A percentile compares a stretch with the other conserved stretches of the same genome.
These are phyloP conservation scores for Procambarus virginalis DNA, from an alignment of 1,140 invertebrate species.

Conservation along the genomic window DNA sequence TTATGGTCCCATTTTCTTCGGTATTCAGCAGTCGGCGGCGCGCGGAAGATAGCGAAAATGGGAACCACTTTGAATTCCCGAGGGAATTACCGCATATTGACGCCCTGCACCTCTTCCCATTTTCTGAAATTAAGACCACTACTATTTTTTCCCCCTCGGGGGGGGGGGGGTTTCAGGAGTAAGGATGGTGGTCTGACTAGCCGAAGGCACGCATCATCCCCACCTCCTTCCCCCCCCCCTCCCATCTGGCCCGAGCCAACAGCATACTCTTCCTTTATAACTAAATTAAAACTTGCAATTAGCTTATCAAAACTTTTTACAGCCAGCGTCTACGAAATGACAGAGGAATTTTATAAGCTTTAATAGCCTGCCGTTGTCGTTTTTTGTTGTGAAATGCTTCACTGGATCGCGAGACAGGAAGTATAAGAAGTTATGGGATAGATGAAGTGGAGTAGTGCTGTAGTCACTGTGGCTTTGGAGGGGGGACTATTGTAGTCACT, in stretches of 20 bases:
- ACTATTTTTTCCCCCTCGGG: neutral
- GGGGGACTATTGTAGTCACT: no score
- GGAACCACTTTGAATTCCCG: conserved; percentile 52
- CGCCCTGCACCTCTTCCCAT: neutral
- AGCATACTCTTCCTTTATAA: neutral
- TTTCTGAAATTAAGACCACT: conserved; percentile 33
- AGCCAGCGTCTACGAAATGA: neutral
- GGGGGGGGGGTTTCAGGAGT: neutral
- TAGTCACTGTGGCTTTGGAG: no score
- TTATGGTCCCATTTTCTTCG: conserved; percentile 56
- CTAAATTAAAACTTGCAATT: neutral
- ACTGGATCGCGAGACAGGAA: no score
- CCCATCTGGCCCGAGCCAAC: neutral
- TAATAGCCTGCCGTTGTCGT: no score
- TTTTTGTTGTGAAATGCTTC: no score
- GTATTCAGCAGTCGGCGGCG: conserved; percentile 50
- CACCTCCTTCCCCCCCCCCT: no score
- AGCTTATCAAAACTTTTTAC: neutral
- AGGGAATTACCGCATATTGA: conserved; percentile 48
- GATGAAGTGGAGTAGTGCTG: no score
- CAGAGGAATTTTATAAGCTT: neutral
- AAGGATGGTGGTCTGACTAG: no score
- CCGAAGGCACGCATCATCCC: no score
- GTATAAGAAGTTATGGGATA: no score
- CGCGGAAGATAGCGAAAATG: conserved; percentile 44